Evolutionary conservation across 2,797 vertebrate genomes (phyloP), one percentile per base, ranked within the genome.

Genomic region (Pseudotriccus pelzelni): DNA sequence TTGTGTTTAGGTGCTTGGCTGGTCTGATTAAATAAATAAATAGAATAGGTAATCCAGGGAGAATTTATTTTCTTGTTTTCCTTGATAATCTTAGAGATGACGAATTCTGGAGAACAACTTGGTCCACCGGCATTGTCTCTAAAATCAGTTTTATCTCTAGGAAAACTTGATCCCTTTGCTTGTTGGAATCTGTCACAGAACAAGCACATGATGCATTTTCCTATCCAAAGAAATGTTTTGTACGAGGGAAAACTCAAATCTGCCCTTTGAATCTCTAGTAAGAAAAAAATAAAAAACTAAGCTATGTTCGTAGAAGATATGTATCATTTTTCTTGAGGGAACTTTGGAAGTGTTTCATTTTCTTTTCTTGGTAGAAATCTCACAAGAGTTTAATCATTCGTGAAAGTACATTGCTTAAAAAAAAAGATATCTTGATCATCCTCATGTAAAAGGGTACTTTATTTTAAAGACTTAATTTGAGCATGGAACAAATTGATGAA

Each of bases 401-500:
- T 86, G 70, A 80, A 90, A 92, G 46, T 89, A 32, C 14, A 30
- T 43, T 70, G 18, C 52, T 92, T 93, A 60, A 79, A 82, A 90
- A 82, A 90, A 92, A 89, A 69, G 27, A 22, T 20, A 69, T 24
- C 46, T 79, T 87, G 68, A 73, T 92, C 93, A 89, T 96, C 83
- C 75, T 93, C 47, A 30, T 69, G 50, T 87, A 87, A 86, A 87
- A 91, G 56, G 50, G 78, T 83, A 94, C n/a, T 96, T 95, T 87
- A 58, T 94, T 46, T 89, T 94, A 94, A 97, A 96, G 47, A 89
- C 72, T 87, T 80, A 87, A 74, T 91, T 93, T 95, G 49, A 55
- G 52, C 60, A 53, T 70, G 84, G 91, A 97, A 87, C 58, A 97
- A 94, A 97, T 92, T 91, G 84, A 77, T 92, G 75, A 94, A 95